phyloP scores from a whole-genome alignment of 2,797 vertebrate genomes.

The Nyctibius grandis region DNA sequence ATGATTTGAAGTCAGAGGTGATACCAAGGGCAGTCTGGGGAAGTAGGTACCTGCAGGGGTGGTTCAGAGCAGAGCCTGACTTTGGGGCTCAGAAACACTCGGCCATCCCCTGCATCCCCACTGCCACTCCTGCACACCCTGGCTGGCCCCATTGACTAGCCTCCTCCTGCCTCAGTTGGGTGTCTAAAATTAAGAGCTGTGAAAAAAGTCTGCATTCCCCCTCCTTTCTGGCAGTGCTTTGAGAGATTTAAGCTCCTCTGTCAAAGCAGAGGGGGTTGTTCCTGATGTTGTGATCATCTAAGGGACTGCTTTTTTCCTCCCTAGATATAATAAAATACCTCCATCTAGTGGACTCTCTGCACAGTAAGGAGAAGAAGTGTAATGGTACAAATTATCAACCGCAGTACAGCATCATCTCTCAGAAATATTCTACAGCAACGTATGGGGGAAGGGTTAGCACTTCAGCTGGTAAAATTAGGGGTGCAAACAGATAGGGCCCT shows the following conservation, averaged over 20 bases:
- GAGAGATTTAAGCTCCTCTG: neutral
- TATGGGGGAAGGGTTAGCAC: neutral
- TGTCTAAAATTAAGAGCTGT: neutral
- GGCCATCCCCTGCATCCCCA: neutral
- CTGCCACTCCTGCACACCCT: rapidly evolving
- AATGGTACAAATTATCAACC: neutral
- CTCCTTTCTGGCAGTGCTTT: neutral
- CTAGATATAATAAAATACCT: slow-evolving; percentile 63
- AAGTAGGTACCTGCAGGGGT: neutral
- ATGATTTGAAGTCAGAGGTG: neutral
- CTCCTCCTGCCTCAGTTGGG: neutral
- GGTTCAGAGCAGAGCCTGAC: neutral
- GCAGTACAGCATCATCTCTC: neutral
- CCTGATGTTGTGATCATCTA: neutral
- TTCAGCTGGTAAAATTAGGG: neutral
- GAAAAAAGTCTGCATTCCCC: neutral
- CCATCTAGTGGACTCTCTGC: slow-evolving; percentile 73
- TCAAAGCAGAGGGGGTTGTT: neutral
- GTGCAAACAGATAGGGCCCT: neutral
- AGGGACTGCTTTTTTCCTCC: neutral
- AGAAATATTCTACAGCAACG: neutral
- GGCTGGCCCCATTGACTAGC: neutral
- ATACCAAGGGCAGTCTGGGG: neutral
- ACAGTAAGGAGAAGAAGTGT: neutral
- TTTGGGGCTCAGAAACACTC: neutral